A percentile compares a stretch with the other conserved stretches of the same genome.
Evolutionary conservation across 2,113 vertebrate species (phyloP).

Genomic region (Leucopsar rothschildi): DNA sequence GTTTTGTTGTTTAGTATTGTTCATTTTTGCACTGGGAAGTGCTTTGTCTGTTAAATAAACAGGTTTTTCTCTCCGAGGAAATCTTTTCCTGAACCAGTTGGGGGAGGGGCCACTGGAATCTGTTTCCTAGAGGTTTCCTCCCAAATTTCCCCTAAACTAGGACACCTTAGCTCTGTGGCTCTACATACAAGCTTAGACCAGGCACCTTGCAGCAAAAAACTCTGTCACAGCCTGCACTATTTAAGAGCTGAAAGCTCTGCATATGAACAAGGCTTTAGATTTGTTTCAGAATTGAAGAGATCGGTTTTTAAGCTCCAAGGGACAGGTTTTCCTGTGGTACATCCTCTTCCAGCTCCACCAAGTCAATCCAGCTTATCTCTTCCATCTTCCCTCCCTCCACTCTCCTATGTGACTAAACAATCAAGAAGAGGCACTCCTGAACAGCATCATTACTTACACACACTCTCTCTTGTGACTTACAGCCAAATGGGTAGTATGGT

Average conservation of each 20-base stretch:
- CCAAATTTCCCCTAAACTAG: no score
- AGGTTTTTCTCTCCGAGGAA: no score
- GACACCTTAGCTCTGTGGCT: not conserved
- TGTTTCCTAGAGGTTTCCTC: no score
- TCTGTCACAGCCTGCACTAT: not conserved
- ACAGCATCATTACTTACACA: not conserved
- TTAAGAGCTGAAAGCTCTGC: not conserved
- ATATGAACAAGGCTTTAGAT: not conserved
- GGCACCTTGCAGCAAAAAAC: not conserved
- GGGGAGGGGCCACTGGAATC: no score
- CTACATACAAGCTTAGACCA: not conserved
- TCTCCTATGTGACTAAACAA: not conserved
- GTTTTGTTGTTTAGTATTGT: no score
- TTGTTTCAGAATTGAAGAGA: not conserved
- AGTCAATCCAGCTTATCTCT: not conserved
- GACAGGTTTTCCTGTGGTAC: not conserved
- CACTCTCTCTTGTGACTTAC: fast-evolving
- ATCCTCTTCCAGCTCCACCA: not conserved
- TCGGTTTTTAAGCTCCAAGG: not conserved
- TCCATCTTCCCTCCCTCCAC: not conserved
- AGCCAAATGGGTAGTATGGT: not conserved
- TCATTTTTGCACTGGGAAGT: no score
- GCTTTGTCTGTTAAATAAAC: no score
- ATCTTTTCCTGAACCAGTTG: no score
- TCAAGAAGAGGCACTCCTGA: not conserved